These are phyloP conservation scores for Psococerastis gibbosa DNA, from an alignment of 2,888 invertebrate genomes.

Conservation along the genomic window DNA sequence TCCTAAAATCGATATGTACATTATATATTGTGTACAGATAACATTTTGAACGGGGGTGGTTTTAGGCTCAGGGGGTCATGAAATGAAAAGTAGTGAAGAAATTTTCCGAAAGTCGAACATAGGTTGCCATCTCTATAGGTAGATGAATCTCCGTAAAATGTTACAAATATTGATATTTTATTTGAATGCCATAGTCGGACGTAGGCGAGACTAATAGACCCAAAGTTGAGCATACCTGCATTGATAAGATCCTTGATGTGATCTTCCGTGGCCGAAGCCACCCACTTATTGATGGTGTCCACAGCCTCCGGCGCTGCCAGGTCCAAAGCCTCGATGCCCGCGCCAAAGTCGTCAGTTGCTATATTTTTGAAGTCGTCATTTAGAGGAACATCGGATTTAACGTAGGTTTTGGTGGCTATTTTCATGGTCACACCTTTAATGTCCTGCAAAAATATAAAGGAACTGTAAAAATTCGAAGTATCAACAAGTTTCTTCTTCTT, in stretches of 20 bases:
- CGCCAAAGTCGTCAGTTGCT: not conserved
- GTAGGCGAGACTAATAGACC: conserved; percentile 20
- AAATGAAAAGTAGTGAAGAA: no score
- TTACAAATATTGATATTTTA: no score
- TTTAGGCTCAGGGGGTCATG: no score
- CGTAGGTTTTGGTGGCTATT: conserved; percentile 40
- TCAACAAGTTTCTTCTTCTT: no score
- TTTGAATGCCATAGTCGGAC: no score
- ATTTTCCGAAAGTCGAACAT: no score
- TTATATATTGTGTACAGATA: no score
- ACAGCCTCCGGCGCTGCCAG: conserved; percentile 24
- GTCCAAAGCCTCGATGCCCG: not conserved
- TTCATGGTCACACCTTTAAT: conserved; percentile 29
- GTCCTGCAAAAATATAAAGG: not conserved
- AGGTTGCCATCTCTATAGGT: no score
- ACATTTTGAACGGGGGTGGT: no score
- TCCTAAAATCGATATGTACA: no score
- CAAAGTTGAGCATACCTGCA: conserved; percentile 28
- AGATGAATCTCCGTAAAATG: no score
- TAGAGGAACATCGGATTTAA: conserved; percentile 19
- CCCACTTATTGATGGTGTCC: conserved; percentile 58
- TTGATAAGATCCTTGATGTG: conserved; percentile 46
- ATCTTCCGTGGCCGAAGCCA: conserved; percentile 50
- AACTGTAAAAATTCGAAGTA: no score
- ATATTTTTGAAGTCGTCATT: not conserved